Evolutionary conservation across 64 coral and sea anemone genomes (phyloP).

Genomic region (Platygyra sinensis): DNA sequence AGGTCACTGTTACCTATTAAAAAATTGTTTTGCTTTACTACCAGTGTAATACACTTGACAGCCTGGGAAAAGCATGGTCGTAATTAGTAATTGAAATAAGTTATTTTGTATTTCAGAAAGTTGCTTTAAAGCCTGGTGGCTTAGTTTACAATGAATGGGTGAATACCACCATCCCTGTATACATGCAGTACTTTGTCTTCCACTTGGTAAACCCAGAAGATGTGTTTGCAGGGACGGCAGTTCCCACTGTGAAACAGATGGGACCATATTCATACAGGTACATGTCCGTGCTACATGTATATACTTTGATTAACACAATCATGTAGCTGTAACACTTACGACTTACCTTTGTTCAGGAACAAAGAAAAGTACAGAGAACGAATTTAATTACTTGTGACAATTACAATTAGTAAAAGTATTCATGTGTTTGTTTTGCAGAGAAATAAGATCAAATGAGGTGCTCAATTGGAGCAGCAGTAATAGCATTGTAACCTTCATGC

Average conservation of each 20-base stretch:
- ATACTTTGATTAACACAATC: no score
- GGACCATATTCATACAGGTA: slow-evolving; percentile 98
- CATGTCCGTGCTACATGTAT: no score
- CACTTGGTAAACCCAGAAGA: slow-evolving; percentile 79
- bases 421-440: slow-evolving; percentile 39
- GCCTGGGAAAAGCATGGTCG: no score
- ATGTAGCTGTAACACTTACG: no score
- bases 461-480: slow-evolving; percentile 50
- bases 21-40: no score
- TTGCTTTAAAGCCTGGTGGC: slow-evolving; percentile 79
- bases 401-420: not conserved
- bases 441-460: slow-evolving; percentile 67
- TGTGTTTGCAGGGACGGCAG: slow-evolving; percentile 67
- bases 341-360: no score
- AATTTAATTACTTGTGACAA: no score
- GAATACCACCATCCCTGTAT: slow-evolving; percentile 71
- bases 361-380: no score
- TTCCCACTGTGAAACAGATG: slow-evolving; percentile 73
- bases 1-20: no score
- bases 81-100: no score
- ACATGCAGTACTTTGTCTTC: slow-evolving; percentile 90
- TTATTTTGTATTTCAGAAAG: slow-evolving; percentile 55
- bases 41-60: no score
- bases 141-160: slow-evolving; percentile 81
- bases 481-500: slow-evolving; percentile 82